Base-by-base conservation (phyloP, 2,888 invertebrate species). In the Xestia rhomboidea region DNA sequence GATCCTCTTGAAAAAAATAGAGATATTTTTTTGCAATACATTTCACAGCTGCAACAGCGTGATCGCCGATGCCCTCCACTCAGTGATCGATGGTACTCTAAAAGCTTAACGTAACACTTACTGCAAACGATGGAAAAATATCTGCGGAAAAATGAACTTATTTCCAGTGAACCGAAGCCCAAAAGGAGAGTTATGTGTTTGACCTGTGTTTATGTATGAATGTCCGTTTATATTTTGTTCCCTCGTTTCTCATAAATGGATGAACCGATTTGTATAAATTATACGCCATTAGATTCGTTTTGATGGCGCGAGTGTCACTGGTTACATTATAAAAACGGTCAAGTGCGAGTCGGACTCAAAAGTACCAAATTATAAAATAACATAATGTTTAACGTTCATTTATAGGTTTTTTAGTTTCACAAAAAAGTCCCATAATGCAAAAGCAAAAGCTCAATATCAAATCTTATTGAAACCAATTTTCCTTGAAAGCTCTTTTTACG, bases 71-170 rank as follows among this genome's bases (percentile, higher is more conserved):
- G 75, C 82, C 71, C 80, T 82, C 82, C 83, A 87, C 82, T 82
- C 77, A 51, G 85, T 90, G 90, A 91, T 91, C 85, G 91, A 91
- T 91, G 84, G 87, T 87, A 84, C 85, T 90, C 83, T 77, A 84
- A 87, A 90, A 86, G 87, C 87, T 87, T 82, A 82, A 82, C 76
- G 82, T 78, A 82, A 87, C 86, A 86, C 83, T 89, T 82, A 83
- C 74, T 84, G 83, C 80, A 82, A 76, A 71, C 81, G 77, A 81
- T 73, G 77, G 82, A 84, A 85, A 79, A 84, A 85, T 80, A 73
- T 46, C 54, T 44, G 73, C 30, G 71, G n/a, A 72, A 80, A 83
- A 70, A 73, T 70, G 18, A 70, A 80, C 44, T 67, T 66, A 76
- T 70, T 69, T 69, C 6, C n/a, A 57, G 30, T 11, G 38, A 4